These are phyloP conservation scores for Danio tinwini DNA, from an alignment of 2,797 vertebrate species.

Conservation along the genomic window DNA sequence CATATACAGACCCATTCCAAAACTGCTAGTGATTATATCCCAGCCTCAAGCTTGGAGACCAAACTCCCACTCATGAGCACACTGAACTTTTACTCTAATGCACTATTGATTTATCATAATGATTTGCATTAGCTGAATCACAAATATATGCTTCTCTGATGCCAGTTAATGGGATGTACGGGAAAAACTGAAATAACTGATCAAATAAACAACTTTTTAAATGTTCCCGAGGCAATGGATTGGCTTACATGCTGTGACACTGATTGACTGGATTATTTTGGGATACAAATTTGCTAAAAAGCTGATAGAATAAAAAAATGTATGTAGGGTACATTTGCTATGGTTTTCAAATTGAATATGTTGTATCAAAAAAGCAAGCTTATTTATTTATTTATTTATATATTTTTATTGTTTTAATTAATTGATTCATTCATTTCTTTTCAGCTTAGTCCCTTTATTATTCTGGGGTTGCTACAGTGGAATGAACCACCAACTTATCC, in stretches of 20 bases:
- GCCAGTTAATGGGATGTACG: slow-evolving; percentile 50
- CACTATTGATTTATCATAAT: slow-evolving; percentile 59
- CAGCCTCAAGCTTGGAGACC: slow-evolving; percentile 30
- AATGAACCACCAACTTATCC: no score
- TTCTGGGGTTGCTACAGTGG: no score
- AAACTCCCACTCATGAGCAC: slow-evolving; percentile 36
- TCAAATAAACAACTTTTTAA: slow-evolving; percentile 46
- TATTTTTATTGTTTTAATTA: no score
- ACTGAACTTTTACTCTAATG: slow-evolving; percentile 56
- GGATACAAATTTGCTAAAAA: neutral
- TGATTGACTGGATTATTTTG: slow-evolving; percentile 19
- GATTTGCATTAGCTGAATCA: slow-evolving; percentile 60
- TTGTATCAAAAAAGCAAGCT: no score
- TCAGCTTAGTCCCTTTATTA: no score
- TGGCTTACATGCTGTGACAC: slow-evolving; percentile 7
- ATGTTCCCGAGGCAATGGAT: slow-evolving; percentile 22
- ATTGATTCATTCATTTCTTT: no score
- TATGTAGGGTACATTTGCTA: neutral
- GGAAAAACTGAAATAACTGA: slow-evolving; percentile 43
- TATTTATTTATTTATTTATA: no score
- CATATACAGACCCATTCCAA: slow-evolving; percentile 38
- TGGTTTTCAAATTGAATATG: no score
- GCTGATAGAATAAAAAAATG: neutral
- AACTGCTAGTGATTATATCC: slow-evolving; percentile 55
- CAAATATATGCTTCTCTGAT: slow-evolving; percentile 51